These are phyloP conservation scores for Agrochola lychnidis DNA, from an alignment of 2,888 invertebrate genomes.

Conservation along the genomic window DNA sequence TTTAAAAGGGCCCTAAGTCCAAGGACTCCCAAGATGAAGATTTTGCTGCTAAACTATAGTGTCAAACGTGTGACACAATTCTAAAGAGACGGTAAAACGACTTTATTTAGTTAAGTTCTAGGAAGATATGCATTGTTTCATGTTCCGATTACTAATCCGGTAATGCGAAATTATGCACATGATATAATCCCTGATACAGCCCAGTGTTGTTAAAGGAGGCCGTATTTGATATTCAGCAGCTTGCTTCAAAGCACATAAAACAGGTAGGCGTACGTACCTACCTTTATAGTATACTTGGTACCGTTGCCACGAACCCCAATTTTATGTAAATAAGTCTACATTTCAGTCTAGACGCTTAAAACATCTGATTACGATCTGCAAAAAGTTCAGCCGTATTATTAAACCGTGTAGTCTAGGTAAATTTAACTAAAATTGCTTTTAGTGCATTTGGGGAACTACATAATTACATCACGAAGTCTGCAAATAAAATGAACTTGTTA, in stretches of 20 bases:
- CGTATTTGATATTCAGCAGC: constrained; percentile 29
- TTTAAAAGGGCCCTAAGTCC: neutral
- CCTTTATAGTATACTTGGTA: neutral
- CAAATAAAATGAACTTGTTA: neutral
- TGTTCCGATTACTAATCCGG: constrained; percentile 30
- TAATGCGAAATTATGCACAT: constrained; percentile 20
- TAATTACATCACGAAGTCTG: constrained; percentile 9
- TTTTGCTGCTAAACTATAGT: neutral
- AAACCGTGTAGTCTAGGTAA: constrained; percentile 29
- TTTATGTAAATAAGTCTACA: constrained; percentile 46
- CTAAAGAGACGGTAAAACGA: neutral
- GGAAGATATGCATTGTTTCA: constrained; percentile 24
- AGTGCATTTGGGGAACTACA: constrained; percentile 6
- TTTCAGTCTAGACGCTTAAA: constrained; percentile 57
- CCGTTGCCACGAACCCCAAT: constrained; percentile 40
- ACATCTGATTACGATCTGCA: constrained; percentile 48
- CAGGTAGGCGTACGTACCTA: constrained; percentile 1
- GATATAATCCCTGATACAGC: constrained; percentile 11
- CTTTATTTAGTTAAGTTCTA: constrained; percentile 20
- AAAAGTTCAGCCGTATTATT: constrained; percentile 38
- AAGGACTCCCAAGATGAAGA: neutral
- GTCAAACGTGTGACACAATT: constrained; percentile 16
- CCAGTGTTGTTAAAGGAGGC: constrained; percentile 3
- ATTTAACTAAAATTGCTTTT: constrained; percentile 34
- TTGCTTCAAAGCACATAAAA: neutral